These are phyloP conservation scores for Anastatus disparis DNA, from an alignment of 1,140 invertebrate genomes.

Conservation along the genomic window DNA sequence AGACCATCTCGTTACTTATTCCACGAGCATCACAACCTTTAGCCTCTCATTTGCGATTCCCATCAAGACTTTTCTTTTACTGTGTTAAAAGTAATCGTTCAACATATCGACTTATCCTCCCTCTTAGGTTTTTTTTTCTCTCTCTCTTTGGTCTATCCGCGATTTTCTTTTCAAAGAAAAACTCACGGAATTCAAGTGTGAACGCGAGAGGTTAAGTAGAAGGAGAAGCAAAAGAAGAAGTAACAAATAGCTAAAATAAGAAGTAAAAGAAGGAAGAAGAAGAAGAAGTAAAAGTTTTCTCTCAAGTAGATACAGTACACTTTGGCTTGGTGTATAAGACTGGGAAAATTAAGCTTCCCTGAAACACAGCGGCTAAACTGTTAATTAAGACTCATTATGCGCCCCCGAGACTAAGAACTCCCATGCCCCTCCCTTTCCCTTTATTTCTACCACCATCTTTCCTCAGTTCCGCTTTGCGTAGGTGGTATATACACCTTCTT, in stretches of 20 bases:
- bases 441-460: not conserved
- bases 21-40: constrained; percentile 16
- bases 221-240: not conserved
- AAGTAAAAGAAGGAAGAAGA: constrained; percentile 3
- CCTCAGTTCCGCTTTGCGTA: not conserved
- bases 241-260: not conserved
- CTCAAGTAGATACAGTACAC: not conserved
- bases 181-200: constrained; percentile 23
- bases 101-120: not conserved
- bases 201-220: not conserved
- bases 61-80: not conserved
- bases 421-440: not conserved
- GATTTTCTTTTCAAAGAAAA: constrained; percentile 11
- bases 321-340: constrained; percentile 19
- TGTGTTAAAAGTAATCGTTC: constrained; percentile 23
- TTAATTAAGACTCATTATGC: constrained; percentile 68
- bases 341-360: constrained; percentile 63
- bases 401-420: constrained; percentile 45
- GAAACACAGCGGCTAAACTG: constrained; percentile 64
- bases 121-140: constrained; percentile 1
- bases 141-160: not conserved
- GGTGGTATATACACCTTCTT: not conserved
- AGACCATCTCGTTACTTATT: constrained; percentile 36
- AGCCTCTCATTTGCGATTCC: constrained; percentile 30
- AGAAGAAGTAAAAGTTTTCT: not conserved